Conservation (phyloP, 1,140 invertebrate species). For the Drosophila ambigua region DNA sequence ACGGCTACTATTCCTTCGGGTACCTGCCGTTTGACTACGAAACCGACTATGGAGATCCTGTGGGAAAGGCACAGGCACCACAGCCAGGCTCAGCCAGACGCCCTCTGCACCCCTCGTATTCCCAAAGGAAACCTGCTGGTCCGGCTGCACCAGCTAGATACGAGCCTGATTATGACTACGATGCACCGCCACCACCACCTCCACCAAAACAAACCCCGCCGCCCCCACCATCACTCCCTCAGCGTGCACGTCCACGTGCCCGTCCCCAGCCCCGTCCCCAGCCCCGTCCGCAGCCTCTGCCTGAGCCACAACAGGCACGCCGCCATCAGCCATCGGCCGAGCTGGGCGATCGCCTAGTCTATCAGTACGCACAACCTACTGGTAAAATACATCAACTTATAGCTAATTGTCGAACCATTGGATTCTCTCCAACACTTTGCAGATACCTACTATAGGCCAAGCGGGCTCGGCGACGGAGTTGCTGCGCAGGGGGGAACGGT, state of each 20-base stretch:
- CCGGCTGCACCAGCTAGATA: constrained; percentile 16
- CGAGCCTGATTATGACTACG: constrained; percentile 63
- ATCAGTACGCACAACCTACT: constrained; percentile 77
- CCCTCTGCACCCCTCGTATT: constrained; percentile 10
- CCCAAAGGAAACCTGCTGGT: neutral
- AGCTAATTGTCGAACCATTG: constrained; percentile 82
- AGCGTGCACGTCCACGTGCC: constrained; percentile 12
- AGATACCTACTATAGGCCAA: constrained; percentile 73
- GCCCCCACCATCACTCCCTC: constrained; percentile 14
- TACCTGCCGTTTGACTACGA: constrained; percentile 46
- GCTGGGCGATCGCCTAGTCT: constrained; percentile 61
- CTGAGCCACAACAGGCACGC: constrained; percentile 3
- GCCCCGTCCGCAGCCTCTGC: constrained; percentile 10
- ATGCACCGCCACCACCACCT: constrained; percentile 19
- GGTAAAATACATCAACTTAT: constrained; percentile 79
- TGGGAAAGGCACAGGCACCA: neutral
- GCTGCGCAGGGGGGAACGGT: constrained; percentile 11
- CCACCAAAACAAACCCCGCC: constrained; percentile 15
- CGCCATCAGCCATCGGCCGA: constrained; percentile 33
- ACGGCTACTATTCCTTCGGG: constrained; percentile 45
- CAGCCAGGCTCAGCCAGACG: constrained; percentile 13
- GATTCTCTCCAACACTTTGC: constrained; percentile 83
- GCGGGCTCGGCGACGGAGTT: constrained; percentile 16
- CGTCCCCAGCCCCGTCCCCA: constrained; percentile 9
- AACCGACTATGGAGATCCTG: constrained; percentile 32